A percentile compares a stretch with the other conserved stretches of the same genome.
phyloP scores from a whole-genome alignment of 2,888 invertebrate genomes.

The Colletes collaris region DNA sequence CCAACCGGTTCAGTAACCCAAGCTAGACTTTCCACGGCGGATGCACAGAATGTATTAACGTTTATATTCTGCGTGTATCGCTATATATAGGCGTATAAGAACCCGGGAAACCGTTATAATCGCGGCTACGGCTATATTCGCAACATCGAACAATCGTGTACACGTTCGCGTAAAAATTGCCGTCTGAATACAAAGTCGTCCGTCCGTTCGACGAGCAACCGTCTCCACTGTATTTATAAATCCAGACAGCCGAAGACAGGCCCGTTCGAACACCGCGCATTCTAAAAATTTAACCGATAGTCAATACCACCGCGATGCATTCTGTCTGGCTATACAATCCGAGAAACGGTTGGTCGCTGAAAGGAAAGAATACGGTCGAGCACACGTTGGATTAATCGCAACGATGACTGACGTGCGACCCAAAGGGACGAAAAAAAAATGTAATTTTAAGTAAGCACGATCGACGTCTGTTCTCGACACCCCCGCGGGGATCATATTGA shows the following conservation, averaged over 20 bases:
- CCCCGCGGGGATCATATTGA: too few relatives aligned
- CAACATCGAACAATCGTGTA: constrained; percentile 7
- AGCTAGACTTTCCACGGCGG: constrained; percentile 29
- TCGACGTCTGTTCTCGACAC: too few relatives aligned
- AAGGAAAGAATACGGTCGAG: too few relatives aligned
- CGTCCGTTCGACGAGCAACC: constrained; percentile 9
- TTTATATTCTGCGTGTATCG: constrained; percentile 21
- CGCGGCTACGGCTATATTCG: constrained; percentile 36
- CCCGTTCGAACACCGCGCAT: too few relatives aligned
- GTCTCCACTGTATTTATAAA: constrained; percentile 2
- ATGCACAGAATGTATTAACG: constrained; percentile 28
- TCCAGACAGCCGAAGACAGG: background rate
- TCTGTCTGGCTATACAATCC: too few relatives aligned
- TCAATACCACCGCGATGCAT: too few relatives aligned
- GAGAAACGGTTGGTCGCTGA: too few relatives aligned
- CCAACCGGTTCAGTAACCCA: constrained; percentile 37
- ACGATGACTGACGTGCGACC: too few relatives aligned
- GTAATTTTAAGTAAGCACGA: too few relatives aligned
- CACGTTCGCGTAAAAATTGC: constrained; percentile 35
- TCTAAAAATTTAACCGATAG: too few relatives aligned
- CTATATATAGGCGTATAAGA: constrained; percentile 35
- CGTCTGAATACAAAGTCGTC: constrained; percentile 36
- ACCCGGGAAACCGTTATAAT: constrained; percentile 53
- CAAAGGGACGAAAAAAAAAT: too few relatives aligned
- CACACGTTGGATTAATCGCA: too few relatives aligned